phyloP scores from a whole-genome alignment of 1,140 invertebrate species.

The Drosophila insularis region DNA sequence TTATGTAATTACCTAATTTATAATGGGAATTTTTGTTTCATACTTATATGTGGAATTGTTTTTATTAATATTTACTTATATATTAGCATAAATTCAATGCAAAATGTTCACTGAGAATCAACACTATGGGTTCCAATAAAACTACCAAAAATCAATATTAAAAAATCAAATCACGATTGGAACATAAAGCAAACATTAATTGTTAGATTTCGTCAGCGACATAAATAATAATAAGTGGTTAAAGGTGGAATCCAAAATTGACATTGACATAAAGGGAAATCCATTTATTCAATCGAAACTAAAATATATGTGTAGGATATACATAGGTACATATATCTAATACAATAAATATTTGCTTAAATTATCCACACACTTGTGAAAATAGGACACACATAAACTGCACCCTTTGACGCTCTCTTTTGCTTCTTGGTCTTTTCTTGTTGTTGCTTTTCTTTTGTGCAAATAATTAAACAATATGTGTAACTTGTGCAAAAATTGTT shows the following conservation, averaged over 20 bases:
- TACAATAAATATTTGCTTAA: slow-evolving; percentile 51
- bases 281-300: slow-evolving; percentile 25
- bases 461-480: slow-evolving; percentile 63
- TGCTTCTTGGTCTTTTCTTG: neutral
- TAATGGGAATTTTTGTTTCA: too few species aligned
- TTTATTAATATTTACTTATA: neutral
- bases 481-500: slow-evolving; percentile 61
- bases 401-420: slow-evolving; percentile 54
- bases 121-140: slow-evolving; percentile 34
- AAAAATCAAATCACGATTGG: slow-evolving; percentile 37
- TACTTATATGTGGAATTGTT: neutral
- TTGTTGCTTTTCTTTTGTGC: slow-evolving; percentile 27
- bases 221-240: slow-evolving; percentile 48
- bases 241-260: slow-evolving; percentile 33
- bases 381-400: slow-evolving; percentile 47
- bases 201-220: slow-evolving; percentile 43
- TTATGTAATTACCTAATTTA: too few species aligned
- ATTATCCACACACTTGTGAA: slow-evolving; percentile 55
- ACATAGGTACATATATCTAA: slow-evolving; percentile 17
- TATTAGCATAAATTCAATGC: slow-evolving; percentile 23
- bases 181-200: slow-evolving; percentile 61
- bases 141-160: slow-evolving; percentile 43
- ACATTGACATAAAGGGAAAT: slow-evolving; percentile 52
- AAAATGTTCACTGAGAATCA: slow-evolving; percentile 6
- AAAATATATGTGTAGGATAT: slow-evolving; percentile 1